Evolutionary conservation across 2,888 invertebrate genomes (phyloP).

Genomic region (Caenorhabditis uteleia): DNA sequence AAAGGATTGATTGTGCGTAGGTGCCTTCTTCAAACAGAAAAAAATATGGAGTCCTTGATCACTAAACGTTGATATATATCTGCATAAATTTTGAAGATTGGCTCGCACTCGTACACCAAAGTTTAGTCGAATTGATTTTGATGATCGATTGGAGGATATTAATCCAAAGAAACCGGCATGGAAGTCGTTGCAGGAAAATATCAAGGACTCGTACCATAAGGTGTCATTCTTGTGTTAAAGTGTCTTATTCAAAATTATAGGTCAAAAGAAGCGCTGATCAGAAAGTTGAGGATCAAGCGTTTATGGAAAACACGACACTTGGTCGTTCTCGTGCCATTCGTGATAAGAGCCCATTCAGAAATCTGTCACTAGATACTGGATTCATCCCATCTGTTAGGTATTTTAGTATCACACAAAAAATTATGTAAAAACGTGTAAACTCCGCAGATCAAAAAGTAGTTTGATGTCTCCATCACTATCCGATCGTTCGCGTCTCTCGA

Average conservation of each 20-base stretch:
- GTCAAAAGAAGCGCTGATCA: constrained; percentile 58
- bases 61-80: not conserved
- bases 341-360: constrained; percentile 55
- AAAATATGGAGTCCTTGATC: no score
- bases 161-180: constrained; percentile 61
- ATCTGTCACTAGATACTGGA: constrained; percentile 52
- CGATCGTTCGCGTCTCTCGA: constrained; percentile 30
- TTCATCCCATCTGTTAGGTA: constrained; percentile 47
- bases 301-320: constrained; percentile 50
- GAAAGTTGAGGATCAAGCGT: constrained; percentile 59
- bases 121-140: constrained; percentile 62
- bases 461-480: constrained; percentile 29
- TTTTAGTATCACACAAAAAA: not conserved
- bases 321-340: constrained; percentile 45
- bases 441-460: constrained; percentile 38
- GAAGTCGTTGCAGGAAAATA: constrained; percentile 62
- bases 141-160: constrained; percentile 59
- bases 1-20: not conserved
- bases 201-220: constrained; percentile 64
- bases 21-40: not conserved
- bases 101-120: constrained; percentile 25
- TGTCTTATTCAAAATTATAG: constrained; percentile 30
- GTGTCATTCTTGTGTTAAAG: constrained; percentile 29
- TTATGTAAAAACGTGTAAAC: not conserved
- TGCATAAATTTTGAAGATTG: constrained; percentile 8